Percentiles rank a stretch among this genome's conserved stretches.
These are phyloP conservation scores for Charina bottae DNA, from an alignment of 2,113 vertebrate species.

Conservation along the genomic window DNA sequence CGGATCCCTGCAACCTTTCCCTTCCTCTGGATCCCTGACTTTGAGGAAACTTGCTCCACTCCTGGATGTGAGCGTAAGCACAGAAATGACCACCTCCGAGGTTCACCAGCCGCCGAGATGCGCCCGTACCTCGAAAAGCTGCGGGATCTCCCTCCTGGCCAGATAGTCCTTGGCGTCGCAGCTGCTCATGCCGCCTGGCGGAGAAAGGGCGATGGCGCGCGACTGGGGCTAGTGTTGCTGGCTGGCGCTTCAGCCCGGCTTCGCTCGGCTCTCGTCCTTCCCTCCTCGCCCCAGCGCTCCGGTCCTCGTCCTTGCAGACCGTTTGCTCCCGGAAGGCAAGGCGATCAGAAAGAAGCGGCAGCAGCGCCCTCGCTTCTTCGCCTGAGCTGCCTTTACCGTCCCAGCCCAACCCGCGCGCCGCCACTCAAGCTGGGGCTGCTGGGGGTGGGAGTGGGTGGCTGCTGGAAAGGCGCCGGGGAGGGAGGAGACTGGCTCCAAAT, in stretches of 20 bases:
- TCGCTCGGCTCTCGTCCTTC: conserved; percentile 1
- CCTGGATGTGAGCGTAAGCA: not conserved
- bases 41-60: not conserved
- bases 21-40: not conserved
- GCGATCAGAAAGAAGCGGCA: not conserved
- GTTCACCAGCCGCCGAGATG: not conserved
- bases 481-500: not conserved
- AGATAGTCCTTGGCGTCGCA: conserved; percentile 95
- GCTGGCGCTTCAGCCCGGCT: conserved; percentile 38
- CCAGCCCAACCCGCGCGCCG: not conserved
- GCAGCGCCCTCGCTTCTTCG: not conserved
- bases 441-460: conserved; percentile 14
- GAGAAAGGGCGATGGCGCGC: conserved; percentile 33
- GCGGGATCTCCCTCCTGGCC: conserved; percentile 91
- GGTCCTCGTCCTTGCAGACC: conserved; percentile 19
- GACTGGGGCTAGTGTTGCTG: not conserved
- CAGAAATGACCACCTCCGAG: not conserved
- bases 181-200: conserved; percentile 82
- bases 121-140: conserved; percentile 92
- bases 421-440: not conserved
- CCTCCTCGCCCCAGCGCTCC: not conserved
- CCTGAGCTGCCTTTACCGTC: not conserved
- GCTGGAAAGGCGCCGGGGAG: not conserved
- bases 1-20: not conserved
- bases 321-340: not conserved